These are phyloP conservation scores for Columba guinea DNA, from an alignment of 2,797 vertebrate species.

Conservation along the genomic window DNA sequence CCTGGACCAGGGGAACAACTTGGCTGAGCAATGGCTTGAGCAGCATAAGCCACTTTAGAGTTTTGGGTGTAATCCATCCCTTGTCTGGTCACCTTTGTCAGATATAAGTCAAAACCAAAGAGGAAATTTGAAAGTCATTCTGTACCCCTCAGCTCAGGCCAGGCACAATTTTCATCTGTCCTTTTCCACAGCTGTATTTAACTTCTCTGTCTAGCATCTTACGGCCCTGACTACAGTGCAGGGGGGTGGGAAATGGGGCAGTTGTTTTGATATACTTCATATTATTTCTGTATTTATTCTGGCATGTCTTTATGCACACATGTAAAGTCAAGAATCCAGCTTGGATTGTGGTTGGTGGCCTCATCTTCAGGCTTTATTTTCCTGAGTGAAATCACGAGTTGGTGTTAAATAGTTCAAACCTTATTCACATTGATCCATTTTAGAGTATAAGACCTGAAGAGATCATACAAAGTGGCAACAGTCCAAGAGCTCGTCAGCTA, in stretches of 20 bases:
- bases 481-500: not conserved
- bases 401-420: not conserved
- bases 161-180: not conserved
- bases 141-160: not conserved
- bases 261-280: not conserved
- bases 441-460: not conserved
- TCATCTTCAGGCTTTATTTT: not conserved
- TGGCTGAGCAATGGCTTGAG: not conserved
- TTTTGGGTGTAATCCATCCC: not conserved
- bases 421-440: not conserved
- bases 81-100: not conserved
- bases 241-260: not conserved
- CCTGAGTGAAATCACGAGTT: not conserved
- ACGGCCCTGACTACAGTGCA: not conserved
- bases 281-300: not conserved
- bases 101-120: not conserved
- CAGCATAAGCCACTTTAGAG: not conserved
- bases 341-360: not conserved
- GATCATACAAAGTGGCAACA: fast-evolving
- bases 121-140: not conserved
- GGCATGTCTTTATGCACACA: not conserved
- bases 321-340: not conserved
- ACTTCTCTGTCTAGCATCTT: not conserved
- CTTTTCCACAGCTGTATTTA: not conserved
- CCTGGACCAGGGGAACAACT: not conserved